These are phyloP conservation scores for Trichonephila inaurata DNA, from an alignment of 1,140 invertebrate species.

Conservation along the genomic window DNA sequence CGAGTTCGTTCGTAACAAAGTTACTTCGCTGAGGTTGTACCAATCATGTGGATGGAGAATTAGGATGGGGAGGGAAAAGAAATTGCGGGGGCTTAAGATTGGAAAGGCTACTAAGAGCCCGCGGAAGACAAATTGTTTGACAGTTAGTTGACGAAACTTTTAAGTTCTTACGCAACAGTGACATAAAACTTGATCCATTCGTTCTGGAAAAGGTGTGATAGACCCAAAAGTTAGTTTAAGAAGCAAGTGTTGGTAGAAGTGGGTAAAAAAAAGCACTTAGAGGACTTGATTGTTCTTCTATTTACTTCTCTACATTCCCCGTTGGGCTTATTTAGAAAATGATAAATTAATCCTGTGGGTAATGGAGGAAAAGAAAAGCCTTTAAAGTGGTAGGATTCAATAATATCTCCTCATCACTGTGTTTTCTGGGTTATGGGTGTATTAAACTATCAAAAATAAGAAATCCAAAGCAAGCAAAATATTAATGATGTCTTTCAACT, in stretches of 20 bases:
- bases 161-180: constrained; percentile 47
- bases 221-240: constrained; percentile 18
- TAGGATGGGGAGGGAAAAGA: neutral
- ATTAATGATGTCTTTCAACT: too few relatives aligned
- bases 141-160: constrained; percentile 73
- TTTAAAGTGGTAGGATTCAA: neutral
- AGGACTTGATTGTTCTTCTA: constrained; percentile 29
- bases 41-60: constrained; percentile 54
- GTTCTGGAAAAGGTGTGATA: constrained; percentile 33
- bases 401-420: neutral
- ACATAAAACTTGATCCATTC: constrained; percentile 53
- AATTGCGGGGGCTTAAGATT: constrained; percentile 7
- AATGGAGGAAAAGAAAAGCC: neutral
- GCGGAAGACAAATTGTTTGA: constrained; percentile 74
- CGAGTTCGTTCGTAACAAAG: constrained; percentile 46
- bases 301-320: constrained; percentile 21
- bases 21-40: constrained; percentile 62
- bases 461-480: neutral
- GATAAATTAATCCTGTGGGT: constrained; percentile 26
- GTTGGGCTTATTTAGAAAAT: constrained; percentile 28
- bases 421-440: neutral
- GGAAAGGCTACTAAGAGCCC: neutral
- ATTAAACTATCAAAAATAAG: neutral
- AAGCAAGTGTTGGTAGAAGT: constrained; percentile 26
- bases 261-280: constrained; percentile 44